phyloP scores from a whole-genome alignment of 1,140 invertebrate species.

The Hyposmocoma kahamanoa region DNA sequence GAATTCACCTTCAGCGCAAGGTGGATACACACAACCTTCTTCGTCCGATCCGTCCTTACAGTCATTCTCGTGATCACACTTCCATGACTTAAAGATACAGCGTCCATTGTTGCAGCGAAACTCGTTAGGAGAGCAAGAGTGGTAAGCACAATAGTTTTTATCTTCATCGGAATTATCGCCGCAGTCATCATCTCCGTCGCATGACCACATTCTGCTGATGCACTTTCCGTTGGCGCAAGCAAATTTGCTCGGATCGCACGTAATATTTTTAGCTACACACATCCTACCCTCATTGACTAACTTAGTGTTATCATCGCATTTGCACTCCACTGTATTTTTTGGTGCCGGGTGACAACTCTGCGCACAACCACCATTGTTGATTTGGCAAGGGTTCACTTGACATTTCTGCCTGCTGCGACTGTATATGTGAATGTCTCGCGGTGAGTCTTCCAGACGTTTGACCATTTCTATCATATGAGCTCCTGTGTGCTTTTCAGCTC shows the following conservation, averaged over 20 bases:
- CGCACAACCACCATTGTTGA: slow-evolving; percentile 96
- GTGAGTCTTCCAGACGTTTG: slow-evolving; percentile 91
- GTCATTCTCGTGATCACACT: slow-evolving; percentile 96
- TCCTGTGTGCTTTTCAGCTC: slow-evolving; percentile 97
- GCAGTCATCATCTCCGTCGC: slow-evolving; percentile 96
- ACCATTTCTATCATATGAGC: slow-evolving; percentile 96
- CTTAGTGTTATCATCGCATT: slow-evolving; percentile 89
- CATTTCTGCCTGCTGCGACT: slow-evolving; percentile 88
- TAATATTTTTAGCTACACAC: slow-evolving; percentile 91
- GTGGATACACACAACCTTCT: slow-evolving; percentile 91
- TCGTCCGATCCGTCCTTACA: slow-evolving; percentile 96
- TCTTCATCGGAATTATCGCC: slow-evolving; percentile 96
- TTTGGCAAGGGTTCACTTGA: slow-evolving; percentile 87
- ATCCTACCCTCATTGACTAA: slow-evolving; percentile 94
- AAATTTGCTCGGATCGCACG: slow-evolving; percentile 92
- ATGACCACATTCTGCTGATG: slow-evolving; percentile 96
- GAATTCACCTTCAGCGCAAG: slow-evolving; percentile 93
- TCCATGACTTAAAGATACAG: slow-evolving; percentile 96
- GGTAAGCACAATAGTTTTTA: slow-evolving; percentile 92
- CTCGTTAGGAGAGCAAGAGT: slow-evolving; percentile 93
- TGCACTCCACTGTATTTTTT: slow-evolving; percentile 89
- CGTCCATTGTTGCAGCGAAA: slow-evolving; percentile 95
- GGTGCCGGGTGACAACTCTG: slow-evolving; percentile 94
- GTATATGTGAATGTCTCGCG: slow-evolving; percentile 93
- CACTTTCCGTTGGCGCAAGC: slow-evolving; percentile 96